Evolutionary conservation across 2,888 invertebrate species (phyloP).

Genomic region (Dermolepida albohirtum): DNA sequence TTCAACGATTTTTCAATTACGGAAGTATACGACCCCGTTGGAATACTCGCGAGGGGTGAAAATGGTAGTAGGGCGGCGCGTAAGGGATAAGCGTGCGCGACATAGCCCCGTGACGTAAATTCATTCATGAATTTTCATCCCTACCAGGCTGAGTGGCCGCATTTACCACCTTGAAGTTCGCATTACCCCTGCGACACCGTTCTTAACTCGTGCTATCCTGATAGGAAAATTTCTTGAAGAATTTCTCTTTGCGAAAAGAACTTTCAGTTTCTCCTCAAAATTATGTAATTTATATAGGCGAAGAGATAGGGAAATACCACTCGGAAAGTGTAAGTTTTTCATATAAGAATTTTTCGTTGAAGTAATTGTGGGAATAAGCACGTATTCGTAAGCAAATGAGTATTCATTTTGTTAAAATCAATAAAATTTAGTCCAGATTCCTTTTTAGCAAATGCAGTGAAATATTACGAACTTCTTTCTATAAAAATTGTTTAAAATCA

Average conservation of each 20-base stretch:
- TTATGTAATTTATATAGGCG: no score
- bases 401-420: no score
- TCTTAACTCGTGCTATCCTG: constrained; percentile 46
- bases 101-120: constrained; percentile 54
- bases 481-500: no score
- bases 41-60: constrained; percentile 29
- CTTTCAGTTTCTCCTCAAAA: constrained; percentile 16
- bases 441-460: no score
- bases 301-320: no score
- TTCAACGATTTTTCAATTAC: constrained; percentile 31
- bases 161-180: constrained; percentile 14
- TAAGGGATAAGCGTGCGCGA: constrained; percentile 35
- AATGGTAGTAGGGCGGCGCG: constrained; percentile 14
- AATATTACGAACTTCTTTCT: no score
- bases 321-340: no score
- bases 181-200: constrained; percentile 40
- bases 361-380: no score
- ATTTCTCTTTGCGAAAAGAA: constrained; percentile 32
- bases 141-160: constrained; percentile 48
- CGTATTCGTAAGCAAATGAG: no score
- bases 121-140: constrained; percentile 56
- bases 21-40: constrained; percentile 37
- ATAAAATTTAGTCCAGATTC: no score
- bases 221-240: constrained; percentile 24
- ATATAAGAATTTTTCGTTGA: no score